A percentile compares a stretch with the other conserved stretches of the same genome.
phyloP scores from a whole-genome alignment of 2,113 vertebrate species.

The Glareola pratincola region DNA sequence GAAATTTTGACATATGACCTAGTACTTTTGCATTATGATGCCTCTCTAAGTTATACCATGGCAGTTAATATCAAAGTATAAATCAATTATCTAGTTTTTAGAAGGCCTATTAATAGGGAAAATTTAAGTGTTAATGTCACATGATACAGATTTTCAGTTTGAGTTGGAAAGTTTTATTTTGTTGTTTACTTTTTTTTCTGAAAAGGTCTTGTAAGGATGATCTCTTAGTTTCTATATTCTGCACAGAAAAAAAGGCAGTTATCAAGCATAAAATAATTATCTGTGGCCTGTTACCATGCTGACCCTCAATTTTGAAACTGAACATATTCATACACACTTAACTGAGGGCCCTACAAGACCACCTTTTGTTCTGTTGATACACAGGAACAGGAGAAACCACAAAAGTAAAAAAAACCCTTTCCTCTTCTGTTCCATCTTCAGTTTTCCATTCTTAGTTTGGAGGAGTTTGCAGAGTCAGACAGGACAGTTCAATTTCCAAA shows the following conservation, averaged over 20 bases:
- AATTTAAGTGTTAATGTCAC: background rate
- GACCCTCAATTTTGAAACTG: background rate
- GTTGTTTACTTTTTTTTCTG: background rate
- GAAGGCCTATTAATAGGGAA: background rate
- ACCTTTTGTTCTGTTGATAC: background rate
- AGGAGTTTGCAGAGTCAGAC: background rate
- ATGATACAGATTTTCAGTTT: background rate
- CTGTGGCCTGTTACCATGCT: background rate
- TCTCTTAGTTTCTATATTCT: background rate
- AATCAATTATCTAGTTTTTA: background rate
- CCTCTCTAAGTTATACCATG: background rate
- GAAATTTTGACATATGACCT: background rate
- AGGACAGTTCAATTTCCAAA: background rate
- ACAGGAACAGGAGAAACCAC: background rate
- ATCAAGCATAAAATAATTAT: background rate
- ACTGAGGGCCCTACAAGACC: background rate
- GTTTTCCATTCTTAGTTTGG: background rate
- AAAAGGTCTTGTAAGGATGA: background rate
- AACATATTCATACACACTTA: background rate
- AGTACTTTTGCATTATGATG: background rate
- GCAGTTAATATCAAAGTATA: background rate
- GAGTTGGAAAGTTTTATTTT: background rate
- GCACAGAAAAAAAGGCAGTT: background rate
- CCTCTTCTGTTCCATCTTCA: background rate
- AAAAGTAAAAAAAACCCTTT: background rate